These are phyloP conservation scores for Momotus momota DNA, from an alignment of 2,797 vertebrate species.

Conservation along the genomic window DNA sequence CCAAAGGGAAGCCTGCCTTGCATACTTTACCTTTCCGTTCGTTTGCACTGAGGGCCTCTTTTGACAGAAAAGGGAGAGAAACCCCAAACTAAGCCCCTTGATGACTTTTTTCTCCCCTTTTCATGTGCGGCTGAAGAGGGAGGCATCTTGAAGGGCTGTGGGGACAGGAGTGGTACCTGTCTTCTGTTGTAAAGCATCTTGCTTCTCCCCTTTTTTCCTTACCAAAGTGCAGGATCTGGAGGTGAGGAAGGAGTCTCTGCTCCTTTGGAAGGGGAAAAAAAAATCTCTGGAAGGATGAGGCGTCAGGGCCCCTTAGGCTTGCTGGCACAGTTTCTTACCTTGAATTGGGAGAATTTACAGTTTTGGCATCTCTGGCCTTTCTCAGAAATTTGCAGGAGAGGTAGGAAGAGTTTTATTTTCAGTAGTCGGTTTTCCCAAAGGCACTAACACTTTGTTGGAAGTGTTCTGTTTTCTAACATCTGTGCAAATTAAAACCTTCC, in stretches of 20 bases:
- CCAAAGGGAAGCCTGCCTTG: constrained; percentile 73
- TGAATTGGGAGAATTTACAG: background rate
- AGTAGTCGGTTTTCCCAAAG: background rate
- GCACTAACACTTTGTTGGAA: background rate
- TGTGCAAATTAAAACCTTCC: constrained; percentile 10
- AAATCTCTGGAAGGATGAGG: background rate
- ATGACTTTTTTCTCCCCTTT: background rate
- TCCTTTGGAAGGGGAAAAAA: background rate
- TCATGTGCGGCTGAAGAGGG: background rate
- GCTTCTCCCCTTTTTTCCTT: background rate
- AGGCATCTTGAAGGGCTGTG: background rate
- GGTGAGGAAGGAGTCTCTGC: background rate
- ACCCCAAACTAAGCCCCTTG: background rate
- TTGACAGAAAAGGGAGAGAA: background rate
- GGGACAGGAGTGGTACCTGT: background rate
- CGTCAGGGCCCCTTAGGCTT: background rate
- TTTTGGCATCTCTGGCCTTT: background rate
- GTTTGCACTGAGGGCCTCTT: constrained; percentile 2
- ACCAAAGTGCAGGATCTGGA: background rate
- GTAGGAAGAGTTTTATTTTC: background rate
- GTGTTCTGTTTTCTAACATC: background rate
- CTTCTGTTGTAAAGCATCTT: background rate
- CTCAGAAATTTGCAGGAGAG: background rate
- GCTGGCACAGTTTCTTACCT: background rate
- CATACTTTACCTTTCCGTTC: constrained; percentile 34